Base-by-base conservation (phyloP, 1,140 invertebrate genomes). In the Sitodiplosis mosellana region DNA sequence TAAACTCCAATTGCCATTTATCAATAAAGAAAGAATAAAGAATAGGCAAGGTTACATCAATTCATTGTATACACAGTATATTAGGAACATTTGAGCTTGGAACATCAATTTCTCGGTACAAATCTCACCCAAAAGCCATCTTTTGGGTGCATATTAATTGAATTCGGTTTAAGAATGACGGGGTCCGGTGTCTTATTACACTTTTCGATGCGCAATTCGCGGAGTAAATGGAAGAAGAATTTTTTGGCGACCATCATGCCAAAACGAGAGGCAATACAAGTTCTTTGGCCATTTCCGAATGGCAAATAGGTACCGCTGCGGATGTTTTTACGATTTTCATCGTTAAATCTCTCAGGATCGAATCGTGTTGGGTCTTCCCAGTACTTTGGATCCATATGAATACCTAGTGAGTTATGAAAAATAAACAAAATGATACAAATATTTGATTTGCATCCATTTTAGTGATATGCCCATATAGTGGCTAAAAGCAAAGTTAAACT, bases 201-300 rank as follows among this genome's bases (percentile, higher is more conserved):
- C 27, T 51, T 53, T 1, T 54, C 48, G 40, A 55, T 40, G 7
- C 51, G 48, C 51, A 56, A 58, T 1, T 55, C 46, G 1, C 19
- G 15, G n/a, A 56, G 38, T n/a, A 57, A 43, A 46, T 65, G 55
- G 5, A 67, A 64, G 5, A 75, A 51, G 3, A 73, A 52, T 11
- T 67, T 59, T 55, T 76, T 77, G 15, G 68, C 61, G 55, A 77
- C 74, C 52, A 74, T 50, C 46, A 74, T 43, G 2, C 75, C 75
- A 60, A 78, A 78, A 50, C 68, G 47, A 3, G 27, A 27, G 27
- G 27, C 27, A 27, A 27, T 27, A 19, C 70, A 72, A 51, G 67
- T 66, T 47, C 56, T 56, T 0, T 71, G 72, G 4, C 75, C 75
- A 3, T 56, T 45, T 10, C 74, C 73, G 55, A 76, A 77, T 2